A percentile compares a stretch with the other conserved stretches of the same genome.
Conservation (phyloP, 2,113 vertebrate genomes). For the Tetrax tetrax region DNA sequence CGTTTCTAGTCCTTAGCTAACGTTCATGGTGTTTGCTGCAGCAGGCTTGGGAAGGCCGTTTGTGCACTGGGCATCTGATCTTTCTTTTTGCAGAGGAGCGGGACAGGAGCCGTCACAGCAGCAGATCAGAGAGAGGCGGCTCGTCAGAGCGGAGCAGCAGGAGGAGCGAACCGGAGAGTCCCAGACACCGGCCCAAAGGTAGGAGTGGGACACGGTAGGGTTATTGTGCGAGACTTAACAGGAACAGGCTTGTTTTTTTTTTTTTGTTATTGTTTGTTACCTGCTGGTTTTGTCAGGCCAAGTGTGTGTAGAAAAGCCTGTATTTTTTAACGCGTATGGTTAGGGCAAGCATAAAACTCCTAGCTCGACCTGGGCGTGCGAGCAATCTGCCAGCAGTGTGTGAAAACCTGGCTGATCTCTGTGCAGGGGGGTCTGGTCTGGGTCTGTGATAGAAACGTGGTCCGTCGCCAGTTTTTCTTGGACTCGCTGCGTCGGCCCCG, state of each 20-base stretch:
- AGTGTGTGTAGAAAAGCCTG: not conserved
- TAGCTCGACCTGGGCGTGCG: accelerated
- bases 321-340: not conserved
- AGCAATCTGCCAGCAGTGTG: not conserved
- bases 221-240: not conserved
- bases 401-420: not conserved
- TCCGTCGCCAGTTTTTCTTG: not conserved
- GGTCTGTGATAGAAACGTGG: not conserved
- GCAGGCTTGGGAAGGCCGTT: not conserved
- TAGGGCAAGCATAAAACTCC: not conserved
- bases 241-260: not conserved
- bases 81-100: slow-evolving; percentile 79
- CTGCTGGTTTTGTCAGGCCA: not conserved
- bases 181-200: slow-evolving; percentile 90
- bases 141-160: slow-evolving; percentile 85
- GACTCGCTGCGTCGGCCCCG: not conserved
- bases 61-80: not conserved
- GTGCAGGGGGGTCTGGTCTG: accelerated
- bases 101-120: slow-evolving; percentile 80
- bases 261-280: not conserved
- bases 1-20: not conserved
- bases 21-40: not conserved
- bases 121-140: slow-evolving; percentile 79
- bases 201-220: not conserved
- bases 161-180: slow-evolving; percentile 86